A percentile compares a stretch with the other conserved stretches of the same genome.
phyloP scores from a whole-genome alignment of 2,797 vertebrate species.

The Myotis findleyi region DNA sequence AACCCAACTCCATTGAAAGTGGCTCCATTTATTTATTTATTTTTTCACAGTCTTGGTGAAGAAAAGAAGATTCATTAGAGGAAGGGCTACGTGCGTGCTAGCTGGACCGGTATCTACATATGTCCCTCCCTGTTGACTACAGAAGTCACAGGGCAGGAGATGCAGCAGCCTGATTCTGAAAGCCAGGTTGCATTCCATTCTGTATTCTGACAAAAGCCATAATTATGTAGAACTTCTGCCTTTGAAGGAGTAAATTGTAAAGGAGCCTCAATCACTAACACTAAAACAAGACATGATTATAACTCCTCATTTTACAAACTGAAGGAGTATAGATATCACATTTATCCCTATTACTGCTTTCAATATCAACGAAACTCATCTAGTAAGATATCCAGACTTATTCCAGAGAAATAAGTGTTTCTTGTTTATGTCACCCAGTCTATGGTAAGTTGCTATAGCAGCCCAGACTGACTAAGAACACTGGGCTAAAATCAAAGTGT shows the following conservation, averaged over 20 bases:
- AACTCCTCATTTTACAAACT: constrained; percentile 9
- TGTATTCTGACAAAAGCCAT: background rate
- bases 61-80: background rate
- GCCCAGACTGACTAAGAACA: background rate
- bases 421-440: background rate
- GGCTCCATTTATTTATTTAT: background rate
- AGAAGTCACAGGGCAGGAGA: background rate
- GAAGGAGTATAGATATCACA: background rate
- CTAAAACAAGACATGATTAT: background rate
- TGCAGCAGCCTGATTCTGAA: background rate
- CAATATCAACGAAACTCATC: constrained; percentile 28
- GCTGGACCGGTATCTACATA: background rate
- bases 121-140: background rate
- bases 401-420: background rate
- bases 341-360: background rate
- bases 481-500: background rate
- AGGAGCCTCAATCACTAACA: background rate
- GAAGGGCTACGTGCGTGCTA: background rate
- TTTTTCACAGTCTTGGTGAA: background rate
- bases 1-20: background rate
- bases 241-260: constrained; percentile 12
- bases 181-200: background rate
- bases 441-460: background rate
- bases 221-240: background rate
- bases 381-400: background rate